Evolutionary conservation across 2,113 vertebrate genomes (phyloP), one percentile per base, ranked within the genome.

Genomic region (Sinocyclocheilus anophthalmus): DNA sequence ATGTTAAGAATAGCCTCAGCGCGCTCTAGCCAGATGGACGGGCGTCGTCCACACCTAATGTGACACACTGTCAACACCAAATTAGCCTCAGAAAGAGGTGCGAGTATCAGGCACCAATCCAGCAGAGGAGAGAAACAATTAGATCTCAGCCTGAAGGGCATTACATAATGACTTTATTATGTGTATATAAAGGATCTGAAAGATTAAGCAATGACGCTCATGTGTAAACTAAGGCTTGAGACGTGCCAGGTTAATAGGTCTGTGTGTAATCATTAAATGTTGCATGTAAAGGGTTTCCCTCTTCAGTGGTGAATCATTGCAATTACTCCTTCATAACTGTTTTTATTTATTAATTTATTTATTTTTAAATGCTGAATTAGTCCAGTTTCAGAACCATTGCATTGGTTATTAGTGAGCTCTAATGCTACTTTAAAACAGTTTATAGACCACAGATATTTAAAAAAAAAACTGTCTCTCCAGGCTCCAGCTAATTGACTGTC

Each of bases 21-120:
- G 5, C 50, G 77, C 67, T 72, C 65, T 13, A 63, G 88, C 84
- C 88, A 90, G 87, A 88, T 91, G 90, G 90, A 88, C 85, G 30
- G 30, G 65, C 70, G 53, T 83, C 86, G 84, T 85, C 79, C 69
- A 8, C 48, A 77, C 78, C 85, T 85, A 85, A 88, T 72, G 75
- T 48, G 48, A 80, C 85, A 42, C 83, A 11, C 84, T 88, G 88
- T 89, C 87, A 88, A 82, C 85, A 87, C 85, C 55, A 86, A 84
- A 90, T 90, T 88, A 89, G 80, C 83, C 69, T 42, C 57, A 83
- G 80, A 84, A 84, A n/a, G 73, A 57, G n/a, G 75, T 78, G 76
- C 37, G 87, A 63, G 83, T 80, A 20, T 39, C 59, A 76, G 59
- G 42, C 53, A 77, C 22, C 57, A 65, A 84, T 70, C 86, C 80